These are phyloP conservation scores for Fragum fragum DNA, from an alignment of 2,888 invertebrate genomes.

Conservation along the genomic window DNA sequence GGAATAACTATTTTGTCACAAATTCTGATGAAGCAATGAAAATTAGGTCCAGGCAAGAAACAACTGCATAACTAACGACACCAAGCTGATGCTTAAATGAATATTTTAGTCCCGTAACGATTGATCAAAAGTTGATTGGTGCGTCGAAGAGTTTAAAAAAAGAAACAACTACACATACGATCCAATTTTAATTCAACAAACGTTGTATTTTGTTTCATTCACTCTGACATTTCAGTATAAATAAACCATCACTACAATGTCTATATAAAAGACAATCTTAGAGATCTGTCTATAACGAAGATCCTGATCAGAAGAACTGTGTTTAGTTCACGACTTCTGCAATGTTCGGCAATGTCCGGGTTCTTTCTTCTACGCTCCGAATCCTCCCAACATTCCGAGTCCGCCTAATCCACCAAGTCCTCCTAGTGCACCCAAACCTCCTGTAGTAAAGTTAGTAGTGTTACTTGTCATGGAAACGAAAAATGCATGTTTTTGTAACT, in stretches of 20 bases:
- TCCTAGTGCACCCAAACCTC: conserved; percentile 41
- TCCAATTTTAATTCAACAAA: not conserved
- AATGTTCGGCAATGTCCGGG: not conserved
- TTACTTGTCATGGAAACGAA: too few species aligned
- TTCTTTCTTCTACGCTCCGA: not conserved
- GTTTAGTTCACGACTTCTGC: not conserved
- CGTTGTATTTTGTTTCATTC: not conserved
- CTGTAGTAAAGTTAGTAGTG: conserved; percentile 43
- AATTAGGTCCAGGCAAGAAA: too few species aligned
- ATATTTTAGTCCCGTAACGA: too few species aligned
- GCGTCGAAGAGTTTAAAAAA: too few species aligned
- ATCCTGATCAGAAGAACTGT: not conserved
- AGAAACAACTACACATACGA: not conserved
- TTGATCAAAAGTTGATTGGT: too few species aligned
- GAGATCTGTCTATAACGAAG: conserved; percentile 12
- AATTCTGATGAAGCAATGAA: too few species aligned
- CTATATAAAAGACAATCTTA: conserved; percentile 13
- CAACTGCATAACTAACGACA: too few species aligned
- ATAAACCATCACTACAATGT: conserved; percentile 15
- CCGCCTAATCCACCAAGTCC: conserved; percentile 31
- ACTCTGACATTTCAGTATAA: conserved; percentile 9
- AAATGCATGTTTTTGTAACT: too few species aligned
- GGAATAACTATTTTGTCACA: too few species aligned
- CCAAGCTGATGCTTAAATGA: too few species aligned
- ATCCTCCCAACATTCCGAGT: conserved; percentile 23